Conservation (phyloP, 2,888 invertebrate species). For the Caenorhabditis parvicauda region DNA sequence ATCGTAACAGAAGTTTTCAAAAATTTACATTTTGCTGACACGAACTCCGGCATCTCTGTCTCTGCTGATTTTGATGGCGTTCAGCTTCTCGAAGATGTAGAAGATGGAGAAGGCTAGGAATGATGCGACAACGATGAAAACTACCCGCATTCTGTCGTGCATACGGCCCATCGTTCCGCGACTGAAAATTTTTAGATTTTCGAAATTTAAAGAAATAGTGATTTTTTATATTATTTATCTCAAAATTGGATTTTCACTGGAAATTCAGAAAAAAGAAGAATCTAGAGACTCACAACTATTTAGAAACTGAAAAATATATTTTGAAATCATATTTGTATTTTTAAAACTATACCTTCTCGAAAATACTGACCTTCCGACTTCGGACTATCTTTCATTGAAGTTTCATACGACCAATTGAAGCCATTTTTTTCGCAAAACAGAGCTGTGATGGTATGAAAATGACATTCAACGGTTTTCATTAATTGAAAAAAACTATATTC, state of each 20-base stretch:
- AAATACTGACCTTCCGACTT: too few relatives aligned
- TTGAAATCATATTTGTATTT: neutral
- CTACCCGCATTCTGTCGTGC: constrained; percentile 52
- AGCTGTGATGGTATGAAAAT: too few relatives aligned
- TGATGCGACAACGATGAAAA: constrained; percentile 46
- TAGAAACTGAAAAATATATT: neutral
- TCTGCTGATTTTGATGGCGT: constrained; percentile 27
- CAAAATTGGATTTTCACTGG: neutral
- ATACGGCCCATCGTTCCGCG: constrained; percentile 53
- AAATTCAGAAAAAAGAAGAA: neutral
- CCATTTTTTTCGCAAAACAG: too few relatives aligned
- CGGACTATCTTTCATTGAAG: too few relatives aligned
- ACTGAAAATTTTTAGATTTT: constrained; percentile 17
- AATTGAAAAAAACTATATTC: neutral
- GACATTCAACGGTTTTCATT: too few relatives aligned
- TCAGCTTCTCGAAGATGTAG: constrained; percentile 31
- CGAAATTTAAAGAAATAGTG: neutral
- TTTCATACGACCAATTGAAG: too few relatives aligned
- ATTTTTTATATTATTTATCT: neutral
- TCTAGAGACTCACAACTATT: neutral
- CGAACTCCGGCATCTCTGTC: constrained; percentile 45
- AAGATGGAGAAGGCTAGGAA: constrained; percentile 41
- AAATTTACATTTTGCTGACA: constrained; percentile 33
- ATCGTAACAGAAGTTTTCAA: too few relatives aligned
- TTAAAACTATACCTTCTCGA: too few relatives aligned